Evolutionary conservation across 92 coral and sea anemone genomes (phyloP).

Genomic region (Palythoa heliodiscus): DNA sequence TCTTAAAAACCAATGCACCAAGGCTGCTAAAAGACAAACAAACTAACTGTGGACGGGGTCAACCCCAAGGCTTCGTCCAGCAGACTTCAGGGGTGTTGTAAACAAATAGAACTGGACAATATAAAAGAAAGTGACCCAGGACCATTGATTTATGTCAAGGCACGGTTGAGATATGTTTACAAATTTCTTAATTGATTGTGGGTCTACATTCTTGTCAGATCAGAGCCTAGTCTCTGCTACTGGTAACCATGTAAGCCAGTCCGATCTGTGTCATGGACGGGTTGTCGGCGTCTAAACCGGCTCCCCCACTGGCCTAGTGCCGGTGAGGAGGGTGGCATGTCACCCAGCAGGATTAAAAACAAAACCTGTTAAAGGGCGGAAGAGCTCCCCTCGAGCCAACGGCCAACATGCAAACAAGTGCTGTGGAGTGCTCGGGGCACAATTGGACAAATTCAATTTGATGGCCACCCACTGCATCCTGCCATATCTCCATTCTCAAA

Average conservation of each 20-base stretch:
- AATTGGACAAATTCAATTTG: no score
- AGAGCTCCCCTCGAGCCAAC: no score
- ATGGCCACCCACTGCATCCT: neutral
- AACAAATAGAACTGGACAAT: neutral
- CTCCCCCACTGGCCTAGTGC: no score
- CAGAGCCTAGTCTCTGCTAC: no score
- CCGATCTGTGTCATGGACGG: no score
- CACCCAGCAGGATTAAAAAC: no score
- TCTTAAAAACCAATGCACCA: neutral
- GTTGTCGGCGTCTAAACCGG: no score
- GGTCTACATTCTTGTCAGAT: no score
- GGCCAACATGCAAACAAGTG: no score
- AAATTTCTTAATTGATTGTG: slow-evolving; percentile 25
- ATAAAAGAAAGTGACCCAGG: slow-evolving; percentile 4
- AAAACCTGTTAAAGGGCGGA: no score
- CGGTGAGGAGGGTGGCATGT: no score
- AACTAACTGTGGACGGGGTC: slow-evolving; percentile 25
- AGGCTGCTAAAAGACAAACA: slow-evolving; percentile 1
- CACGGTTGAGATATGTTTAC: slow-evolving; percentile 2
- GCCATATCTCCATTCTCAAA: neutral
- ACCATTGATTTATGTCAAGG: slow-evolving; percentile 4
- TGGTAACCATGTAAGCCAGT: no score
- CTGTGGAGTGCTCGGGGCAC: neutral
- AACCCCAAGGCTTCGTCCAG: slow-evolving; percentile 17
- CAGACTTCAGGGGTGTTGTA: neutral